phyloP scores from a whole-genome alignment of 2,888 invertebrate genomes.

The Melolontha melolontha region DNA sequence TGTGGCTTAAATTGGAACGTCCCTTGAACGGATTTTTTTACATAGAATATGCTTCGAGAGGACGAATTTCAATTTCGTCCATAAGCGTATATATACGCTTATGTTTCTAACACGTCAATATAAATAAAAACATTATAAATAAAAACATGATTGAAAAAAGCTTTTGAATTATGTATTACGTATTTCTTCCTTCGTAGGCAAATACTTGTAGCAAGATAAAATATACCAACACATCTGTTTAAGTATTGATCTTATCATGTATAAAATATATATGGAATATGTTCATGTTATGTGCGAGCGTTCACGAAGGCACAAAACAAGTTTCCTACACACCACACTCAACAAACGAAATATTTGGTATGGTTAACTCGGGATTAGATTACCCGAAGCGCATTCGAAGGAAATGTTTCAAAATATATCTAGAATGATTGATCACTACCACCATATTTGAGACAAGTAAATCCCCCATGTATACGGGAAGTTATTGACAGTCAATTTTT shows the following conservation, averaged over 20 bases:
- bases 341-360: conserved; percentile 30
- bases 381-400: conserved; percentile 29
- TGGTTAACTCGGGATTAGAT: conserved; percentile 29
- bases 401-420: conserved; percentile 42
- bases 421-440: conserved; percentile 42
- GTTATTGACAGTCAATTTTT: conserved; percentile 39
- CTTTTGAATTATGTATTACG: too few relatives aligned
- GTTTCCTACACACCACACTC: conserved; percentile 16
- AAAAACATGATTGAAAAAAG: too few relatives aligned
- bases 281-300: conserved; percentile 9
- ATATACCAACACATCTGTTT: conserved; percentile 3
- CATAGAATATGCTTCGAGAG: too few relatives aligned
- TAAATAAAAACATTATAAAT: too few relatives aligned
- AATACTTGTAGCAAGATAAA: too few relatives aligned
- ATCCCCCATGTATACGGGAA: conserved; percentile 34
- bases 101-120: too few relatives aligned
- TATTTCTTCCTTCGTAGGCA: too few relatives aligned
- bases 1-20: too few relatives aligned
- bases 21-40: too few relatives aligned
- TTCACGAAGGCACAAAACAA: conserved; percentile 25
- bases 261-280: conserved; percentile 16
- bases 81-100: too few relatives aligned
- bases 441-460: conserved; percentile 39
- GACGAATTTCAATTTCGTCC: too few relatives aligned
- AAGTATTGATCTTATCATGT: conserved; percentile 30